These are phyloP conservation scores for Dryococelus australis DNA, from an alignment of 2,888 invertebrate genomes.

Conservation along the genomic window DNA sequence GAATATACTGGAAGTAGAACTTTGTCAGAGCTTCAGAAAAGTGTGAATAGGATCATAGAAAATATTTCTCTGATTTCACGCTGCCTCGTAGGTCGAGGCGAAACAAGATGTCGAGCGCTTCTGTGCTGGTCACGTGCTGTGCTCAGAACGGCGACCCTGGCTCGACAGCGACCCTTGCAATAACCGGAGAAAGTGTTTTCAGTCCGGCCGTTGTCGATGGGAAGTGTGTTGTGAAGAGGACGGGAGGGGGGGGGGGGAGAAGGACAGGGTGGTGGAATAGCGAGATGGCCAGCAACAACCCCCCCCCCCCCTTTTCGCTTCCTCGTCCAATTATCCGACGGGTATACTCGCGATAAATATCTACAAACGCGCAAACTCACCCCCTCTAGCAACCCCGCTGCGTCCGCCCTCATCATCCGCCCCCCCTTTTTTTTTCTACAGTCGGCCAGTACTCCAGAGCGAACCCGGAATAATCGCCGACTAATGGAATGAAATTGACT, in stretches of 20 bases:
- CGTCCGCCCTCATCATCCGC: constrained; percentile 28
- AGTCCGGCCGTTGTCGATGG: neutral
- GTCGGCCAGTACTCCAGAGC: neutral
- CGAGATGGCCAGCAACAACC: neutral
- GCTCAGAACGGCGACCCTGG: too few species aligned
- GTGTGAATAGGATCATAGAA: too few species aligned
- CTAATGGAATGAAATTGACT: constrained; percentile 46
- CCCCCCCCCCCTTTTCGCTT: neutral
- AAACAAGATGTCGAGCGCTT: too few species aligned
- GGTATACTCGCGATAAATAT: neutral
- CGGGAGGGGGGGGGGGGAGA: too few species aligned
- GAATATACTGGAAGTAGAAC: too few species aligned
- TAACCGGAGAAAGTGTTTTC: neutral
- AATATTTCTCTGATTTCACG: too few species aligned
- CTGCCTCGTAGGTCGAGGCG: too few species aligned
- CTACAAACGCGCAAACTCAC: neutral
- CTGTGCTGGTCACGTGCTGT: too few species aligned
- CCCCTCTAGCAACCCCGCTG: neutral
- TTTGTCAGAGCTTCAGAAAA: too few species aligned
- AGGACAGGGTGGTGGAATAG: neutral
- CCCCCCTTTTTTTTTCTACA: neutral
- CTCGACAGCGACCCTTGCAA: neutral
- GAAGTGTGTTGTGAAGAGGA: neutral
- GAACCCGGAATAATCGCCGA: constrained; percentile 42
- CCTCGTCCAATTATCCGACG: neutral